Base-by-base conservation (phyloP, 2,888 invertebrate genomes). In the Belgica antarctica region DNA sequence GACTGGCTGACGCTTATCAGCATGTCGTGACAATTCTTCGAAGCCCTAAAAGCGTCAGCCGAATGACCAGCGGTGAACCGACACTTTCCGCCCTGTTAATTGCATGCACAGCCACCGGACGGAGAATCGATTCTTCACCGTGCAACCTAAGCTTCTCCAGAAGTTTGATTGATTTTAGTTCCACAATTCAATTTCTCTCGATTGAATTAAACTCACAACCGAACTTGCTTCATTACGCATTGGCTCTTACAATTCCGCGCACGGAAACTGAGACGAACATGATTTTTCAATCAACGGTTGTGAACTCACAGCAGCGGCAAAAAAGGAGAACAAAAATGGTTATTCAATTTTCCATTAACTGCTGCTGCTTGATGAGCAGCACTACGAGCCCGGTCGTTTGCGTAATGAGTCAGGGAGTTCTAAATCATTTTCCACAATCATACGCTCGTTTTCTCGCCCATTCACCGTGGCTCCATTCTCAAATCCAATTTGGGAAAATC, bases 321-420 rank as follows among this genome's bases (percentile, higher is more conserved):
- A 19, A n/a, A n/a, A 52, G 22, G 22, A 52, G 22, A 47, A 46
- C 28, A 47, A 47, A 27, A 19, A 68, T 68, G 52, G 57, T 68
- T 68, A 57, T 68, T 68, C 68, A 68, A 68, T 68, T 68, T 68
- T 34, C 52, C 57, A 68, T 68, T 68, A 68, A 34, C 52, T 31
- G 68, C 68, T 34, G 57, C 52, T 31, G 68, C 68, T 34, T 52
- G 68, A 68, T 68, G 52, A 59, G 19, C 4, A n/a, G 27, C n/a
- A 4, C 15, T 7, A 19, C 22, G 15, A 7, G 46, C 46, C 7
- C 34, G n/a, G n/a, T n/a, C n/a, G n/a, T n/a, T 31, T 8, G 34
- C 8, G 7, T n/a, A 68, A 52, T 31, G 27, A 47, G 52, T 68
- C 68, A 52, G 68, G 68, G 68, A 68, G 68, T 68, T 57, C 68